Conservation (phyloP, 2,888 invertebrate species). For the Mimas tiliae region DNA sequence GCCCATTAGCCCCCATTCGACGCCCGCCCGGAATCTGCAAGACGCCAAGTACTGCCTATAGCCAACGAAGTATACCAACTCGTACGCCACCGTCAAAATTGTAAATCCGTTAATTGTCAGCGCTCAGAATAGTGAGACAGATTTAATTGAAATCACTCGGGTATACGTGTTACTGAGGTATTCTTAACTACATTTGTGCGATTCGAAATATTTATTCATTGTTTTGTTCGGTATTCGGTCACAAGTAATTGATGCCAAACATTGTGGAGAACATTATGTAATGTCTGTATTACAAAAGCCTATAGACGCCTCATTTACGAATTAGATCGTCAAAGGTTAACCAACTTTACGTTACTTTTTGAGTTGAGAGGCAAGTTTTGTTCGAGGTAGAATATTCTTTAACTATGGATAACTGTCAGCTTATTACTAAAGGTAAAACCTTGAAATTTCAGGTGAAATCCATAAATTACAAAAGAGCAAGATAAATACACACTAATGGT, state of each 20-base stretch:
- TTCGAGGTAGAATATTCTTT: too few relatives aligned
- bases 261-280: background rate
- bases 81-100: constrained; percentile 37
- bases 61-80: constrained; percentile 35
- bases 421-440: too few relatives aligned
- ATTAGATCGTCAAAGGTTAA: background rate
- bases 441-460: too few relatives aligned
- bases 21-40: constrained; percentile 55
- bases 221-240: background rate
- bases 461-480: too few relatives aligned
- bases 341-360: too few relatives aligned
- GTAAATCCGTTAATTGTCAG: constrained; percentile 49
- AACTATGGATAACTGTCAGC: too few relatives aligned
- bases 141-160: constrained; percentile 1
- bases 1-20: constrained; percentile 75
- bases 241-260: background rate
- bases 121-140: constrained; percentile 31
- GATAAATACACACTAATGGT: too few relatives aligned
- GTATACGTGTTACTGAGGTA: background rate
- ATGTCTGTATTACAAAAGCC: background rate
- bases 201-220: background rate
- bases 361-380: too few relatives aligned
- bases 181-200: background rate
- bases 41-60: constrained; percentile 41
- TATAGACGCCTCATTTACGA: too few relatives aligned